Evolutionary conservation across 2,797 vertebrate genomes (phyloP).

Genomic region (Malurus leucopterus): DNA sequence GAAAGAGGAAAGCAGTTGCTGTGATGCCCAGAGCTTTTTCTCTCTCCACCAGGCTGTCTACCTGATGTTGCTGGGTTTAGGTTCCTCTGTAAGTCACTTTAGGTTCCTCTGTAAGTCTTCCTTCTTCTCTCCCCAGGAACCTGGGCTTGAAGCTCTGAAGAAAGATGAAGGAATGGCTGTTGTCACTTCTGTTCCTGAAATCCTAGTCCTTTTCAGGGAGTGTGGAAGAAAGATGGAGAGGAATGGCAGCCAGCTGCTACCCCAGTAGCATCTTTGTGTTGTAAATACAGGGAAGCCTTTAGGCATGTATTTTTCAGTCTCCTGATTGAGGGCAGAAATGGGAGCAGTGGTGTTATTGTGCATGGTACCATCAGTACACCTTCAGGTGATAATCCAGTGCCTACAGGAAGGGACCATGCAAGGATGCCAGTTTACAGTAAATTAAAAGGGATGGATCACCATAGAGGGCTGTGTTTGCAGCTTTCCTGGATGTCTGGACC

Average conservation of each 20-base stretch:
- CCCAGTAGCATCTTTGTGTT: background rate
- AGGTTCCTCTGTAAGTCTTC: background rate
- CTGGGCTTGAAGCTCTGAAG: background rate
- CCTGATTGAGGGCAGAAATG: background rate
- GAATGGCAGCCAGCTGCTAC: background rate
- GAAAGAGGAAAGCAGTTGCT: background rate
- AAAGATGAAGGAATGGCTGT: background rate
- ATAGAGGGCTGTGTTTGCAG: background rate
- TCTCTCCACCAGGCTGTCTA: background rate
- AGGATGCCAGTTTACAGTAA: background rate
- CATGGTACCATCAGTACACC: background rate
- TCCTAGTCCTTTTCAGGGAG: background rate
- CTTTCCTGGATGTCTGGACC: background rate
- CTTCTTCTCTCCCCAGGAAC: background rate
- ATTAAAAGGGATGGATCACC: background rate
- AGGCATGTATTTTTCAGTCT: background rate
- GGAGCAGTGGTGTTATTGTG: background rate
- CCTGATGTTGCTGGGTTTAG: background rate
- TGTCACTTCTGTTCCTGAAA: background rate
- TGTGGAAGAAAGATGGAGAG: background rate
- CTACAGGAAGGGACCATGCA: background rate
- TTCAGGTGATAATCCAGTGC: background rate
- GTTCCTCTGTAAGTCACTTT: background rate
- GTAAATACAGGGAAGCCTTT: background rate
- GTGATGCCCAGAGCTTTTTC: background rate